These are phyloP conservation scores for Odontophorus gujanensis DNA, from an alignment of 2,113 vertebrate species.

Conservation along the genomic window DNA sequence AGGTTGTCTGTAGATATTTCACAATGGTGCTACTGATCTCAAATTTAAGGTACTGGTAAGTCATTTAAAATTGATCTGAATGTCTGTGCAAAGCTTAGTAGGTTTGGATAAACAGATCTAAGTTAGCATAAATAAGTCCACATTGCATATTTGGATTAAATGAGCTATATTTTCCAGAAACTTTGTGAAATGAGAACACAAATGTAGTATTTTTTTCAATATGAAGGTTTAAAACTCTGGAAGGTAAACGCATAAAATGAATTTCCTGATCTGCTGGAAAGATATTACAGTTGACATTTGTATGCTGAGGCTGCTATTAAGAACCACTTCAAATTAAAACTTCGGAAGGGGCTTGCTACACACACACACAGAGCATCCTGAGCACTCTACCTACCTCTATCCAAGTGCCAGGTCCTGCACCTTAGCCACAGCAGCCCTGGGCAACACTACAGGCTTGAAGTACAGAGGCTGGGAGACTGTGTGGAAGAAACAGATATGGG, in stretches of 20 bases:
- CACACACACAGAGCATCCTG: not conserved
- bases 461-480: too few species aligned
- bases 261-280: not conserved
- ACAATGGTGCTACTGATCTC: not conserved
- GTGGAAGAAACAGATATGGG: too few species aligned
- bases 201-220: not conserved
- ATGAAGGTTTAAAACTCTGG: not conserved
- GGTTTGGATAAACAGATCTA: not conserved
- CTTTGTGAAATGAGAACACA: not conserved
- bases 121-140: not conserved
- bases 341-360: not conserved
- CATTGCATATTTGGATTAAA: slow-evolving; percentile 7
- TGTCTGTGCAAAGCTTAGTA: not conserved
- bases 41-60: not conserved
- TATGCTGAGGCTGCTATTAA: not conserved
- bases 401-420: not conserved
- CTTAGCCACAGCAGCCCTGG: too few species aligned
- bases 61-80: slow-evolving; percentile 38
- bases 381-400: not conserved
- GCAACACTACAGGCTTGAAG: too few species aligned
- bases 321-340: not conserved
- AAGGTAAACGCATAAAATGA: not conserved
- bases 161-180: slow-evolving; percentile 23
- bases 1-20: slow-evolving; percentile 11
- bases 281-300: not conserved